Evolutionary conservation across 2,888 invertebrate species (phyloP).

Genomic region (Neoitamus cyanurus): DNA sequence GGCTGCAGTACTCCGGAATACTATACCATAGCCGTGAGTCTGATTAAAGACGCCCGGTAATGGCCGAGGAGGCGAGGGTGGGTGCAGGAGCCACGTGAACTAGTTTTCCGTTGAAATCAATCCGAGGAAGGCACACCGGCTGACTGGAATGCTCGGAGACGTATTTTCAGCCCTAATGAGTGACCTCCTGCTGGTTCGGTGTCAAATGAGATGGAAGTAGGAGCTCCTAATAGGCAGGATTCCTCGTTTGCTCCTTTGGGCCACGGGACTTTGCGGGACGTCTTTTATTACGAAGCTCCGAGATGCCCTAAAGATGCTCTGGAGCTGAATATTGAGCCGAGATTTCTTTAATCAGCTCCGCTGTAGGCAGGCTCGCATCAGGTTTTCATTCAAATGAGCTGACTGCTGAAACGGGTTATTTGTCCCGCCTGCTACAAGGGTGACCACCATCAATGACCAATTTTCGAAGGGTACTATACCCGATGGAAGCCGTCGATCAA

Average conservation of each 20-base stretch:
- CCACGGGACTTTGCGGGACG: constrained; percentile 16
- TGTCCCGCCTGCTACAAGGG: neutral
- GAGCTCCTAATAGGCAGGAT: constrained; percentile 11
- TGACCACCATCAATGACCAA: neutral
- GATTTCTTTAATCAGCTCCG: constrained; percentile 41
- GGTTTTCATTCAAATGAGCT: constrained; percentile 16
- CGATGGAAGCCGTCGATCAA: neutral
- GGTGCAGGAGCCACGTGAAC: neutral
- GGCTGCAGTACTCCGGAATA: neutral
- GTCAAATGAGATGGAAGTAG: constrained; percentile 48
- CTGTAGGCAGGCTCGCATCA: neutral
- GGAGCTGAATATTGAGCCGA: neutral
- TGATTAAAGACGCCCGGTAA: neutral
- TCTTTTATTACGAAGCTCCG: constrained; percentile 16
- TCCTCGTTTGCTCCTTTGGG: constrained; percentile 35
- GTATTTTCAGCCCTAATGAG: constrained; percentile 49
- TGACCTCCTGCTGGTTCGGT: constrained; percentile 49
- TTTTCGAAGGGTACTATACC: neutral
- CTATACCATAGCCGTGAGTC: neutral
- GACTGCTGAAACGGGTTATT: neutral
- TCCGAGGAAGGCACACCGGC: neutral
- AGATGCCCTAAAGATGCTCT: neutral
- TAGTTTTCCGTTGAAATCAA: constrained; percentile 31
- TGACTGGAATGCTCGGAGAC: neutral
- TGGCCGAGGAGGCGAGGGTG: neutral